Conservation (phyloP, 2,888 invertebrate species). For the Cryptus viduatorius region DNA sequence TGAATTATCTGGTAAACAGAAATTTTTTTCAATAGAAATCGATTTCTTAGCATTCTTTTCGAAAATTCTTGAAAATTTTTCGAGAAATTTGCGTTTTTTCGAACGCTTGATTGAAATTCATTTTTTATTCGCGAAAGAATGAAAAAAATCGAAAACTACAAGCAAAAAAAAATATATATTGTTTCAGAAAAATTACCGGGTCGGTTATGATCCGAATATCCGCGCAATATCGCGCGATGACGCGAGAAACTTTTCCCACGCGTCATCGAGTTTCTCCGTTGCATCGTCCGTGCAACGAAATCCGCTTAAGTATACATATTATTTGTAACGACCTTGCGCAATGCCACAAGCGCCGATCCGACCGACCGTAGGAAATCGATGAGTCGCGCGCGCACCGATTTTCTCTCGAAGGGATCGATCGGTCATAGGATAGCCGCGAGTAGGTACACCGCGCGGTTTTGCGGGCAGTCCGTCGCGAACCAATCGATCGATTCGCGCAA, state of each 20-base stretch:
- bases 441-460: neutral
- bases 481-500: constrained; percentile 15
- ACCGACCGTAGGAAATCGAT: constrained; percentile 30
- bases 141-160: neutral
- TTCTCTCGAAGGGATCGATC: constrained; percentile 25
- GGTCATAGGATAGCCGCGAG: neutral
- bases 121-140: too few relatives aligned
- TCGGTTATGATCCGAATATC: constrained; percentile 10
- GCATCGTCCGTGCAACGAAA: constrained; percentile 6
- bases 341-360: constrained; percentile 19
- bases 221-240: constrained; percentile 35
- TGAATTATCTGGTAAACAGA: too few relatives aligned
- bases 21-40: too few relatives aligned
- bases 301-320: constrained; percentile 1
- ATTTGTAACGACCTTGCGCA: constrained; percentile 50
- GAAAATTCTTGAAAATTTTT: too few relatives aligned
- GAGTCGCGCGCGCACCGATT: constrained; percentile 26
- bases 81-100: too few relatives aligned
- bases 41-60: too few relatives aligned
- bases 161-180: neutral
- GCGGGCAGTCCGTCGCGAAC: neutral
- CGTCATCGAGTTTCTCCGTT: constrained; percentile 46
- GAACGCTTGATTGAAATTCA: too few relatives aligned
- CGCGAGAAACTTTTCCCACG: constrained; percentile 48
- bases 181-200: too few relatives aligned